Base-by-base conservation (phyloP, 2,888 invertebrate species). In the Cylindroiulus punctatus region DNA sequence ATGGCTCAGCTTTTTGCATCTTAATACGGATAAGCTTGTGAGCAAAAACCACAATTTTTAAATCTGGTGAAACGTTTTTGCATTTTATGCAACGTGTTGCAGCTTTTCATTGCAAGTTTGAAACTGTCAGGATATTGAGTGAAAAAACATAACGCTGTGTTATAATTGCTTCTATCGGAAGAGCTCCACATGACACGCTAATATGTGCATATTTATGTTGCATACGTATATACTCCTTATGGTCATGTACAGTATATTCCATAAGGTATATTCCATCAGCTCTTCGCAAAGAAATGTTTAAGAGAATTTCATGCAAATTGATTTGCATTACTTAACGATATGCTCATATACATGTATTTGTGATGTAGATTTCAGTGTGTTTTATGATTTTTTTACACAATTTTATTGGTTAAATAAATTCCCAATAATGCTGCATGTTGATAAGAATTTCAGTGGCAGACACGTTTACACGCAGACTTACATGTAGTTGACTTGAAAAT, bases 171-270 rank as follows among this genome's bases (percentile, higher is more conserved):
- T 57, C 57, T 22, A 22, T 57, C 57, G n/a, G 22, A 57, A 57
- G 57, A 22, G n/a, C 52, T 19, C 52, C 52, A 52, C 52, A 52
- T n/a, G 52, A 52, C 52, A 52, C 52, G n/a, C n/a, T 52, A 52
- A 52, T 52, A 52, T 52, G n/a, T 52, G 52, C 52, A 52, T 52
- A 52, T 52, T 52, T 52, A 52, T 52, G 52, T 52, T n/a, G n/a
- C n/a, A n/a, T n/a, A n/a, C n/a, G n/a, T n/a, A n/a, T n/a, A n/a
- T n/a, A n/a, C n/a, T n/a, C n/a, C n/a, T n/a, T n/a, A n/a, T n/a
- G n/a, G n/a, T n/a, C n/a, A n/a, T n/a, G n/a, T n/a, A n/a, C n/a
- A n/a, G n/a, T n/a, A n/a, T n/a, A n/a, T n/a, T n/a, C n/a, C n/a
- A n/a, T n/a, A n/a, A n/a, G n/a, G n/a, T 57, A 57, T 8, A 57